Evolutionary conservation across 1,140 invertebrate species (phyloP).

Genomic region (Drosophila micromelanica): DNA sequence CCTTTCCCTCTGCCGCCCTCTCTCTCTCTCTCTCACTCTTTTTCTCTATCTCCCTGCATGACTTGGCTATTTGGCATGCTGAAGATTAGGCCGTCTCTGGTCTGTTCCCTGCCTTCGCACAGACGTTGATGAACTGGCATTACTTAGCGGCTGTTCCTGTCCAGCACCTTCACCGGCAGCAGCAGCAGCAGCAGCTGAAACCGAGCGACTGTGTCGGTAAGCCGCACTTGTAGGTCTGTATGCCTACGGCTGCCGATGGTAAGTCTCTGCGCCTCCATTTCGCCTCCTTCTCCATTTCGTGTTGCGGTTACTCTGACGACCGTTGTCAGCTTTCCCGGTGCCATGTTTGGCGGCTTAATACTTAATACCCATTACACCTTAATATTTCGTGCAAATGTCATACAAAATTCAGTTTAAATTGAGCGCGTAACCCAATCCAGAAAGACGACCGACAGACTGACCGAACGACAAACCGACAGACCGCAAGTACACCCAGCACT

Average conservation of each 20-base stretch:
- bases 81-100: constrained; percentile 55
- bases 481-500: neutral
- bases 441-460: neutral
- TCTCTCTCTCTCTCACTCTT: neutral
- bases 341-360: constrained; percentile 62
- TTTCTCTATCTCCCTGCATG: constrained; percentile 23
- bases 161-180: neutral
- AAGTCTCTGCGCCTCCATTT: neutral
- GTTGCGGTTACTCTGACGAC: constrained; percentile 46
- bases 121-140: constrained; percentile 34
- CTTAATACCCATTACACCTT: constrained; percentile 78
- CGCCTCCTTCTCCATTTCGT: neutral
- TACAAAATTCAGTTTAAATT: constrained; percentile 74
- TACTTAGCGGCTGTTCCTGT: constrained; percentile 25
- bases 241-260: constrained; percentile 27
- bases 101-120: constrained; percentile 7
- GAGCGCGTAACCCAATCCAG: constrained; percentile 66
- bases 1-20: too few species aligned
- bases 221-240: constrained; percentile 72
- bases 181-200: constrained; percentile 17
- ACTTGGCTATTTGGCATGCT: constrained; percentile 70
- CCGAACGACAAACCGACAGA: constrained; percentile 1
- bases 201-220: constrained; percentile 60
- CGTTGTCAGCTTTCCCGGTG: constrained; percentile 61
- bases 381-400: constrained; percentile 80